Evolutionary conservation across 1,140 invertebrate species (phyloP).

Genomic region (Aplysia californica): DNA sequence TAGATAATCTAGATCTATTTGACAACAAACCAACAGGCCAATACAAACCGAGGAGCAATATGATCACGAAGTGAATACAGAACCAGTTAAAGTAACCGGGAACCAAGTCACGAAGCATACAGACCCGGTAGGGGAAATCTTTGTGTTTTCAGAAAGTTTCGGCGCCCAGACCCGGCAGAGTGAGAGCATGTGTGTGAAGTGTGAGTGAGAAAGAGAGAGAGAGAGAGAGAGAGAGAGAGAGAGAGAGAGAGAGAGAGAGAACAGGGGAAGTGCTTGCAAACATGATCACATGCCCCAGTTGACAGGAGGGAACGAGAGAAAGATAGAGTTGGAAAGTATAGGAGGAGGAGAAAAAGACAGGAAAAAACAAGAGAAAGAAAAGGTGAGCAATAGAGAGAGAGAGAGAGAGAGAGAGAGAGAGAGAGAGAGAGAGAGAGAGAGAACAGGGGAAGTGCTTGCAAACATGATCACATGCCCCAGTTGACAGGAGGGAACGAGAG

Average conservation of each 20-base stretch:
- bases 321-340: background rate
- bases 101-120: too few species aligned
- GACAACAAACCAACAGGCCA: too few species aligned
- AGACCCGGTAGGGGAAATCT: too few species aligned
- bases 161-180: too few species aligned
- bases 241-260: conserved; percentile 81
- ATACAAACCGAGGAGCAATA: too few species aligned
- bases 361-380: background rate
- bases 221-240: conserved; percentile 23
- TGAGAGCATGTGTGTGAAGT: too few species aligned
- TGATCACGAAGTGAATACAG: too few species aligned
- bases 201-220: background rate
- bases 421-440: background rate
- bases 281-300: background rate
- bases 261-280: too few species aligned
- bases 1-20: too few species aligned
- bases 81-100: too few species aligned
- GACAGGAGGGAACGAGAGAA: background rate
- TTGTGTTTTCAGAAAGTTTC: too few species aligned
- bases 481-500: background rate
- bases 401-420: background rate
- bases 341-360: background rate
- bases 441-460: background rate
- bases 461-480: background rate
- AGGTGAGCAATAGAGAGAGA: background rate